These are phyloP conservation scores for Epicauta chinensis DNA, from an alignment of 1,140 invertebrate genomes.

Conservation along the genomic window DNA sequence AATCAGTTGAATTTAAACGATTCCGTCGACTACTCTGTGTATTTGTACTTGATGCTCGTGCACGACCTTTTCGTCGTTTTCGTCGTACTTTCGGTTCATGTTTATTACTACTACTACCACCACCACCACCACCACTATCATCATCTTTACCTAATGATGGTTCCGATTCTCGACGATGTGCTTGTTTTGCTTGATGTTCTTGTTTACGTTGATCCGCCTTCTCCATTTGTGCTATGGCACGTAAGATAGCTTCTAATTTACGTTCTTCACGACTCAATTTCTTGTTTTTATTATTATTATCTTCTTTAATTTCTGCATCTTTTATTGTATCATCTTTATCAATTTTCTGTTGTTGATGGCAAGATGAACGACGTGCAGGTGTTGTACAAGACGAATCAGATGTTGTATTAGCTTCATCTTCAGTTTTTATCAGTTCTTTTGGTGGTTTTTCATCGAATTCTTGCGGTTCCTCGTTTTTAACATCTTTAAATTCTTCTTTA, in stretches of 20 bases:
- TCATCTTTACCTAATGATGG: slow-evolving; percentile 42
- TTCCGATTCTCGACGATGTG: slow-evolving; percentile 42
- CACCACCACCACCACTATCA: no score
- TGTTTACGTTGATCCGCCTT: slow-evolving; percentile 72
- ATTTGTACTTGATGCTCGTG: slow-evolving; percentile 54
- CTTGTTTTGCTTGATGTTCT: slow-evolving; percentile 56
- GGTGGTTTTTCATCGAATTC: slow-evolving; percentile 3
- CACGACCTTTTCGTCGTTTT: slow-evolving; percentile 55
- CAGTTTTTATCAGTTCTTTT: slow-evolving; percentile 30
- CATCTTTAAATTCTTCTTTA: slow-evolving; percentile 12
- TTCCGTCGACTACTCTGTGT: slow-evolving; percentile 47
- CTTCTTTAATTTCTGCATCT: slow-evolving; percentile 21
- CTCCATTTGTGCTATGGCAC: slow-evolving; percentile 81
- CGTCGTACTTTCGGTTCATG: slow-evolving; percentile 25
- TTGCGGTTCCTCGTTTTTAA: slow-evolving; percentile 27
- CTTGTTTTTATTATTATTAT: slow-evolving; percentile 49
- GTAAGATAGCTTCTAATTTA: slow-evolving; percentile 94
- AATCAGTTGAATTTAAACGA: slow-evolving; percentile 65
- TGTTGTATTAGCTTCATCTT: slow-evolving; percentile 16
- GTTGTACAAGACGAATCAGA: background rate
- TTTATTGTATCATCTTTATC: background rate
- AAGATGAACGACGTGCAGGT: slow-evolving; percentile 8
- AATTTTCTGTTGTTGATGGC: slow-evolving; percentile 19
- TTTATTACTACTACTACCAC: no score
- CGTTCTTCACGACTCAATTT: slow-evolving; percentile 78